Evolutionary conservation across 1,140 invertebrate genomes (phyloP).

Genomic region (Philopotamus ludificatus): DNA sequence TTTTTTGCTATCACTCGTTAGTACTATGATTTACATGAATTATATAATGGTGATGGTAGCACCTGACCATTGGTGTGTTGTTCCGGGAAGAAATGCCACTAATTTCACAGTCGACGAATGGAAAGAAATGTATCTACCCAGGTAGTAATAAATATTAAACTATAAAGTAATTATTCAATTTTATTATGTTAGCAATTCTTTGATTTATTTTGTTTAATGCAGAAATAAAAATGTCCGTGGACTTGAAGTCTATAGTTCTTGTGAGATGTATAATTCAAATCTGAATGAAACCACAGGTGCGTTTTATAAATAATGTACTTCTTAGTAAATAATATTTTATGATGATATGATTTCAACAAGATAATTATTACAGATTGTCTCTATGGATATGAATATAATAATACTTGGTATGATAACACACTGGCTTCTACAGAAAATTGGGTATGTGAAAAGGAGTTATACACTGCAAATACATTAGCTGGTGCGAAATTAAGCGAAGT

Average conservation of each 20-base stretch:
- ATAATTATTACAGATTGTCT: slow-evolving; percentile 47
- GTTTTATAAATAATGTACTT: background rate
- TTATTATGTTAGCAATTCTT: no score
- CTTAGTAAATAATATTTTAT: background rate
- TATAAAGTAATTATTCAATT: background rate
- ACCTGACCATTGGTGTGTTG: slow-evolving; percentile 60
- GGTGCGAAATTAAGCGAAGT: slow-evolving; percentile 55
- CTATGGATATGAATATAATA: slow-evolving; percentile 57
- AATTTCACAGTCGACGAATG: slow-evolving; percentile 54
- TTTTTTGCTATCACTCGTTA: slow-evolving; percentile 46
- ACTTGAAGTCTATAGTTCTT: slow-evolving; percentile 43
- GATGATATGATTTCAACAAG: background rate
- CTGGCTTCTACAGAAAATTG: slow-evolving; percentile 55
- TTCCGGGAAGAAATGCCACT: slow-evolving; percentile 49
- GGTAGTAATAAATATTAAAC: slow-evolving; percentile 42
- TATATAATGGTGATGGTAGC: slow-evolving; percentile 54
- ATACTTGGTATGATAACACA: slow-evolving; percentile 53
- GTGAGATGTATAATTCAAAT: slow-evolving; percentile 45
- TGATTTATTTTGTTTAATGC: background rate
- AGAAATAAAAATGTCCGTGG: slow-evolving; percentile 29
- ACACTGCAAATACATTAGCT: slow-evolving; percentile 55
- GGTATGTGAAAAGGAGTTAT: slow-evolving; percentile 57
- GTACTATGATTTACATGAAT: slow-evolving; percentile 54
- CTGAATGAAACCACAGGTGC: background rate
- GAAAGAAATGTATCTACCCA: slow-evolving; percentile 54